Evolutionary conservation across 2,113 vertebrate species (phyloP), one percentile per base, ranked within the genome.

Genomic region (Corythornis cristatus): DNA sequence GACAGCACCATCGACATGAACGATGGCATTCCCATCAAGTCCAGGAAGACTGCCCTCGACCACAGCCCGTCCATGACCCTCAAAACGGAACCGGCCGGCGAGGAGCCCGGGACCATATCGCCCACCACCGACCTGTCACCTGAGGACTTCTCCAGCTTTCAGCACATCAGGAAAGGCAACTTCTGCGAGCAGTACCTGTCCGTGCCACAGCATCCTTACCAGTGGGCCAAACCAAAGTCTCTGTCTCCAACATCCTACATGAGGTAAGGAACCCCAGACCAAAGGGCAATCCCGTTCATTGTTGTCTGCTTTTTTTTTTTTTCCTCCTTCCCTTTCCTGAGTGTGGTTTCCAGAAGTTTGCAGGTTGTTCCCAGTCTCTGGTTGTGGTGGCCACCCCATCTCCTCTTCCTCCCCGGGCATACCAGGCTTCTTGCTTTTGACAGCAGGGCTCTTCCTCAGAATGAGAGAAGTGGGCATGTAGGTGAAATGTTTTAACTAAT

Each of bases 181-280:
- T 99, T 99, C 96, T 99, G 99, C 0, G 98, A 99, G 77, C 99
- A 99, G 83, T 99, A 99, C 93, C 97, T 99, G 91, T 98, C 99
- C 1, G 99, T 99, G 80, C 99, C 99, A 3, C 99, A 99, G 96
- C 98, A 98, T 85, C 98, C 98, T 0, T 99, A 99, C 96, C 98
- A 98, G 51, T 99, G 99, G 99, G 98, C 98, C 83, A 98, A 99
- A 97, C 99, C 99, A 95, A 99, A 99, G 97, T 97, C 98, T 45
- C 83, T 98, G 58, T 97, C 98, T 75, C 97, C 98, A 0, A 42
- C 98, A 1, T 92, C 99, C 81, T 99, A 99, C 88, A 90, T 98
- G 98, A 99, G 99, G 99, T 99, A 97, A 95, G 98, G 79, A 43
- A 17, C 31, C 15, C 19, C 0, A 0, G 15, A 31, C 68, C 50